These are phyloP conservation scores for Typhlomys cinereus DNA, from an alignment of 2,113 vertebrate genomes.

Conservation along the genomic window DNA sequence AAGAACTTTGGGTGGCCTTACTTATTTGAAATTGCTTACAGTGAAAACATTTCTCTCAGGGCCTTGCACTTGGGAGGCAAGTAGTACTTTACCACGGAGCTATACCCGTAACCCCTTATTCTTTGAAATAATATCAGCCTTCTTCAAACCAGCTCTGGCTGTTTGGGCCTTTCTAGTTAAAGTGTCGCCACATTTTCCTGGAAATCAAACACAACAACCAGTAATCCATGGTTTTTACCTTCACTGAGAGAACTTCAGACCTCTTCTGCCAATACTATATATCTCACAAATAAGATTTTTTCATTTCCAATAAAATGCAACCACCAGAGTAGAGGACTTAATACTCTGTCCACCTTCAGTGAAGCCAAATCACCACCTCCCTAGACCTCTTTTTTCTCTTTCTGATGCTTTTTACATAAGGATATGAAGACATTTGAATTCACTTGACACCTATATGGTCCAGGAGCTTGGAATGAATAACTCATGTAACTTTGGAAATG, in stretches of 20 bases:
- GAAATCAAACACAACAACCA: conserved; percentile 11
- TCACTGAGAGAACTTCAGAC: neutral
- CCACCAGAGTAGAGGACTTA: neutral
- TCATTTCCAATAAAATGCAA: neutral
- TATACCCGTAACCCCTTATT: neutral
- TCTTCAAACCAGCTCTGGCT: neutral
- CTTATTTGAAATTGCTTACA: conserved; percentile 28
- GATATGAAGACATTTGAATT: neutral
- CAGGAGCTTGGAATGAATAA: neutral
- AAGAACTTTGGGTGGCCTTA: neutral
- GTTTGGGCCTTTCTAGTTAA: neutral
- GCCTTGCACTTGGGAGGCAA: neutral
- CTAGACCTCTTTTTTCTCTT: conserved; percentile 32
- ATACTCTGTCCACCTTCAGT: neutral
- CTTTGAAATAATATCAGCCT: neutral
- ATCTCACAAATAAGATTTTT: neutral
- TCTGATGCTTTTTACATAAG: conserved; percentile 18
- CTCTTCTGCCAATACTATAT: neutral
- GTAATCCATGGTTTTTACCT: neutral
- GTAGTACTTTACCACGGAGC: neutral
- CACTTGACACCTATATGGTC: neutral
- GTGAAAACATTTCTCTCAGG: conserved; percentile 12
- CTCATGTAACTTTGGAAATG: conserved; percentile 15
- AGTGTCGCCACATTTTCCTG: conserved; percentile 1
- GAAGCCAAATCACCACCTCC: neutral